Conservation (phyloP, 2,113 vertebrate species). For the Neolamprologus sp. region DNA sequence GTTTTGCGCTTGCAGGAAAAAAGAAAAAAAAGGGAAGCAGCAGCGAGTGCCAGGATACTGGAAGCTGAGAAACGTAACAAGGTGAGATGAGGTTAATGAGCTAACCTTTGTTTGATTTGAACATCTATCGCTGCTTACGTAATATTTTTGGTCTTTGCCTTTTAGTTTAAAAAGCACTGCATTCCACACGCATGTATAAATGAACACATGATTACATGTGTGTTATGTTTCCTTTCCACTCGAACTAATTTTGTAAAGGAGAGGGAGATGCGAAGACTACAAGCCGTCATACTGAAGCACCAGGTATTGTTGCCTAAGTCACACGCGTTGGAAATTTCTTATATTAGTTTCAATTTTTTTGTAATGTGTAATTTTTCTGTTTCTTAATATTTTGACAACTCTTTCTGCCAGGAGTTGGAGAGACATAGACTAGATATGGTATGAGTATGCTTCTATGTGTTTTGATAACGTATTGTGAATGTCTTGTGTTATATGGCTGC, state of each 20-base stretch:
- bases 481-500: constrained; percentile 88
- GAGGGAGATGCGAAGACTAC: constrained; percentile 87
- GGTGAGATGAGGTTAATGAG: constrained; percentile 66
- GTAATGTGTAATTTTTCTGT: constrained; percentile 71
- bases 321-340: constrained; percentile 52
- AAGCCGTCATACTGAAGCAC: constrained; percentile 89
- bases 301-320: constrained; percentile 73
- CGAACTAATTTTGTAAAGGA: constrained; percentile 71
- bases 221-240: background rate
- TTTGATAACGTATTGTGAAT: constrained; percentile 89
- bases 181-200: background rate
- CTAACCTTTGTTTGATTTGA: background rate
- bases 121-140: background rate
- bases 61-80: constrained; percentile 94
- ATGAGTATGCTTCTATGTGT: constrained; percentile 98
- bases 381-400: constrained; percentile 84
- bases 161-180: background rate
- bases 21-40: constrained; percentile 95
- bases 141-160: background rate
- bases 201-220: background rate
- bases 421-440: constrained; percentile 99
- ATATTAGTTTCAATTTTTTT: constrained; percentile 64
- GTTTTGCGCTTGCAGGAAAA: constrained; percentile 84
- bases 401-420: constrained; percentile 99
- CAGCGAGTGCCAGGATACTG: constrained; percentile 92